A percentile compares a stretch with the other conserved stretches of the same genome.
These are phyloP conservation scores for Mythimna loreyi DNA, from an alignment of 2,888 invertebrate species.

Conservation along the genomic window DNA sequence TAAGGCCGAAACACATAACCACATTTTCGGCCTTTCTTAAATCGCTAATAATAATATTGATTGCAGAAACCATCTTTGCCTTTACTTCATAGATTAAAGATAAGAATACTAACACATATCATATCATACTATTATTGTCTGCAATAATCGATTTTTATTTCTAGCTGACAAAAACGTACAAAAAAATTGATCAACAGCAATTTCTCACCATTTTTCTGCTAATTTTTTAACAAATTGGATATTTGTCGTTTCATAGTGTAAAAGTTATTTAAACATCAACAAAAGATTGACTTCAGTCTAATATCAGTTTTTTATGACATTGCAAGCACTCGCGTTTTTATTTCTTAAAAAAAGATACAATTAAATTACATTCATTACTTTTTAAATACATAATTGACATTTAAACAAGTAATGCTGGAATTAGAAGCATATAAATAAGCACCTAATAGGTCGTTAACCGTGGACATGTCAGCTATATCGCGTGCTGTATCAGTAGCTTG, in stretches of 20 bases:
- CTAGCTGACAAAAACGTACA: constrained; percentile 51
- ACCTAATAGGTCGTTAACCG: constrained; percentile 14
- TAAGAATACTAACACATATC: constrained; percentile 66
- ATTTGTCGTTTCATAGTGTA: constrained; percentile 4
- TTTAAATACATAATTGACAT: constrained; percentile 53
- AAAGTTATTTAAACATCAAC: constrained; percentile 32
- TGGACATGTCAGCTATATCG: constrained; percentile 21
- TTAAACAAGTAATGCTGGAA: constrained; percentile 36
- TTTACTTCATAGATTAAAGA: constrained; percentile 42
- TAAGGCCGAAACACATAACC: too few relatives aligned
- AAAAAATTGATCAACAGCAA: constrained; percentile 11
- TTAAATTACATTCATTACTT: constrained; percentile 24
- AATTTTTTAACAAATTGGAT: not conserved
- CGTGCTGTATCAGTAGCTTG: constrained; percentile 20
- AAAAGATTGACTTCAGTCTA: constrained; percentile 53
- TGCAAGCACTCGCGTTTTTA: constrained; percentile 42
- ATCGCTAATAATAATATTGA: constrained; percentile 4
- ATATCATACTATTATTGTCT: constrained; percentile 73
- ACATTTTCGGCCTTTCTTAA: too few relatives aligned
- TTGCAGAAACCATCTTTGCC: constrained; percentile 54
- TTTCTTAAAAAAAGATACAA: not conserved
- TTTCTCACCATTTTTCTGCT: constrained; percentile 1
- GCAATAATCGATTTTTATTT: constrained; percentile 65
- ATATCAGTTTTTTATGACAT: constrained; percentile 28
- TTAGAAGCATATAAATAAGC: constrained; percentile 22